Conservation (phyloP, 2,113 vertebrate species). For the Corydoras maculifer region DNA sequence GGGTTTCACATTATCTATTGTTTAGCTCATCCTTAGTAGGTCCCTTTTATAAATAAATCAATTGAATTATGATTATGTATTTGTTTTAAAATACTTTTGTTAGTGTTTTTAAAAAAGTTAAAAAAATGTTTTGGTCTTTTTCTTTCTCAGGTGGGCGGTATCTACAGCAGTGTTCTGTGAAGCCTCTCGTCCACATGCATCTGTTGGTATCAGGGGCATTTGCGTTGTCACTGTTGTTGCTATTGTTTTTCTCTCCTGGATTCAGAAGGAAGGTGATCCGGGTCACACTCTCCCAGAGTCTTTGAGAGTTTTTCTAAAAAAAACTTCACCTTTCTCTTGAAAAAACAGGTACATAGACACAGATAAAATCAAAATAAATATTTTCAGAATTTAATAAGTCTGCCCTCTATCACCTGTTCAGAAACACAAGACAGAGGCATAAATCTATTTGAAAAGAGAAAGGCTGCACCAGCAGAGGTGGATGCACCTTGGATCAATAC, state of each 20-base stretch:
- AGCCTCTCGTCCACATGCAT: constrained; percentile 48
- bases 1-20: constrained; percentile 33
- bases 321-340: too few species aligned
- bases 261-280: constrained; percentile 20
- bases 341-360: too few species aligned
- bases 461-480: too few species aligned
- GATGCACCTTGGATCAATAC: not conserved
- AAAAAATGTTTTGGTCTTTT: too few species aligned
- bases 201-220: constrained; percentile 47
- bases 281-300: not conserved
- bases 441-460: too few species aligned
- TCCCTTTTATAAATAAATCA: not conserved
- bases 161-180: constrained; percentile 32
- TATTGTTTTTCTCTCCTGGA: constrained; percentile 47
- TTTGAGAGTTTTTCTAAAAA: not conserved
- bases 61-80: not conserved
- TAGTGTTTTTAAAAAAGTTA: not conserved
- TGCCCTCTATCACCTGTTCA: not conserved
- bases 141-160: constrained; percentile 35
- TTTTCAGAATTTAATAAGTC: not conserved
- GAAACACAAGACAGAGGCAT: not conserved
- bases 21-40: constrained; percentile 45
- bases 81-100: not conserved
- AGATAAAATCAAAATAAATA: not conserved
- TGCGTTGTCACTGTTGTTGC: constrained; percentile 15